Evolutionary conservation across 2,797 vertebrate species (phyloP), one percentile per base, ranked within the genome.

Genomic region (Limosa lapponica): DNA sequence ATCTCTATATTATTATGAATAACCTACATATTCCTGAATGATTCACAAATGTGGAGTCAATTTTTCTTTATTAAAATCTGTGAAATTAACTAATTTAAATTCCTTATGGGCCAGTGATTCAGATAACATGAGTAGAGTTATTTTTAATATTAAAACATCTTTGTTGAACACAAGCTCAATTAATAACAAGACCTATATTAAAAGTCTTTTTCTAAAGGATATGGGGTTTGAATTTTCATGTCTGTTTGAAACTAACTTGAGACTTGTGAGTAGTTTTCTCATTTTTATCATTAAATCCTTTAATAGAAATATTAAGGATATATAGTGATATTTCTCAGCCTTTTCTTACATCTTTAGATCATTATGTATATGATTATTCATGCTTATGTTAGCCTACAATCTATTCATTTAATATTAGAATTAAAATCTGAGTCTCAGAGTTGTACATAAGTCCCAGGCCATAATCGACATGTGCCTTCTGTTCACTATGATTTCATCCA

Each of bases 81-180:
- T 95, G 86, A 90, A 95, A 96, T 96, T 91, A 96, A 81, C 24
- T 94, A 72, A 94, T 96, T 96, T 97, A 96, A 95, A 97, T 97
- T 96, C 74, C 48, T 87, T 85, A 89, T 83, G 65, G 89, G 27
- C 73, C 67, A 97, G 43, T 95, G 83, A 95, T 82, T 94, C 79
- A 91, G 83, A 80, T 82, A 95, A 87, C 8, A 43, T 17, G 44
- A 89, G 81, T 46, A 59, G 25, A 51, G n/a, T 4, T 2, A 16
- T 87, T 84, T 74, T 10, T n/a, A 72, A 86, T 92, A 90, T 82
- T 88, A 92, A 84, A 89, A 89, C 34, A 79, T 5, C 16, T 89
- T 92, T 92, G 10, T 46, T 95, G 36, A 95, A 73, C 32, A 69
- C 36, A 64, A 62, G 34, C 25, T 93, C 54, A 85, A 91, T 79